Evolutionary conservation across 2,113 vertebrate species (phyloP).

Genomic region (Cnemophilus loriae): DNA sequence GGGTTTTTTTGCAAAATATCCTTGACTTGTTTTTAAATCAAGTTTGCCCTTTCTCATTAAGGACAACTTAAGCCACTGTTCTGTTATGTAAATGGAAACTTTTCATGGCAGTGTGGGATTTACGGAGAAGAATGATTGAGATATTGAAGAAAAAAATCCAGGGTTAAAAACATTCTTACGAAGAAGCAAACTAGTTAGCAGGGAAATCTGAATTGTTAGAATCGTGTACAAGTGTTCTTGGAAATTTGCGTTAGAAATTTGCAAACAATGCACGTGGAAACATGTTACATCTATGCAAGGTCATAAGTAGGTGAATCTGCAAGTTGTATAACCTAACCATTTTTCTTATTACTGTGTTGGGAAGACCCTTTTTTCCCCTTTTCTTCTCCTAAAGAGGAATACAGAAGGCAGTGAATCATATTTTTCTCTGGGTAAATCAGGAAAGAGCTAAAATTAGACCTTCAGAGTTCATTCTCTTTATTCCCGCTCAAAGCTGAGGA

Average conservation of each 20-base stretch:
- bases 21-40: background rate
- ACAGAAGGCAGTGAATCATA: background rate
- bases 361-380: background rate
- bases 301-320: background rate
- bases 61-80: background rate
- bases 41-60: background rate
- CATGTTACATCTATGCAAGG: background rate
- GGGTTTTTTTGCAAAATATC: background rate
- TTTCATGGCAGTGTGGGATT: background rate
- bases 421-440: background rate
- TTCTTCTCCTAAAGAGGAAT: background rate
- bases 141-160: background rate
- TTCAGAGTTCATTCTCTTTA: background rate
- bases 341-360: background rate
- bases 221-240: background rate
- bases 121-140: background rate
- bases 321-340: background rate
- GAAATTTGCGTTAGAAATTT: background rate
- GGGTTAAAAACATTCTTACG: background rate
- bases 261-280: background rate
- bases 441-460: background rate
- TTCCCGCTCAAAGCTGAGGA: background rate
- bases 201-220: background rate
- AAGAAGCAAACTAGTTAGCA: background rate
- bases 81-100: background rate